Base-by-base conservation (phyloP, 1,140 invertebrate genomes). In the Eulimnadia texana region DNA sequence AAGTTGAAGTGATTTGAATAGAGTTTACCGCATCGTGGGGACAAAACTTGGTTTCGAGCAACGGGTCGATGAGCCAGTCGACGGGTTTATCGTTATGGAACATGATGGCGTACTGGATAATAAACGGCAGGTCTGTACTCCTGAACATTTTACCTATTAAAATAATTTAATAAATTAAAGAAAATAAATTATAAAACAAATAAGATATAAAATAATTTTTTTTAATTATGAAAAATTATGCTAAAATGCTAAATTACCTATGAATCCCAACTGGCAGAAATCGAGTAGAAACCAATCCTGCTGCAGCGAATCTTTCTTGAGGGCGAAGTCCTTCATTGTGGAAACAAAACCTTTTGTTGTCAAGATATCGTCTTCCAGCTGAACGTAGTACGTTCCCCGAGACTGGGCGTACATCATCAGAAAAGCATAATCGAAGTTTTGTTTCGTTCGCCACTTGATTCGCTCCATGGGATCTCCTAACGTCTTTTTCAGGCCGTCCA, bases 41-140 rank as follows among this genome's bases (percentile, higher is more conserved):
- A 72, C 94, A 98, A 22, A 91, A 84, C 76, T 92, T 92, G 0
- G 93, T 92, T 63, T 85, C 84, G 28, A 96, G 82, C 58, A 94
- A 82, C 73, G 93, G 85, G 66, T 94, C 91, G 3, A 98, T 75
- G 1, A 98, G 75, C 94, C 94, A 98, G 72, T 98, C 94, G 0
- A 96, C 92, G 0, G 94, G 94, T 75, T 97, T 95, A 69, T 96
- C 91, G 69, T 88, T 89, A 73, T 94, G 88, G 74, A 96, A 94
- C 78, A 92, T 90, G 67, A 97, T 80, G 69, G 97, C 92, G 73
- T 96, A 97, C 68, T 90, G 88, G 16, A 94, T 84, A 25, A 98
- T 74, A 75, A 84, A 85, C 6, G 89, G 88, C 22, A 98, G 73
- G 71, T 96, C 88, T 0, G 84, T 81, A 56, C 86, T 88, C 71